Conservation (phyloP, 2,797 vertebrate genomes). For the Acrocephalus scirpaceus region DNA sequence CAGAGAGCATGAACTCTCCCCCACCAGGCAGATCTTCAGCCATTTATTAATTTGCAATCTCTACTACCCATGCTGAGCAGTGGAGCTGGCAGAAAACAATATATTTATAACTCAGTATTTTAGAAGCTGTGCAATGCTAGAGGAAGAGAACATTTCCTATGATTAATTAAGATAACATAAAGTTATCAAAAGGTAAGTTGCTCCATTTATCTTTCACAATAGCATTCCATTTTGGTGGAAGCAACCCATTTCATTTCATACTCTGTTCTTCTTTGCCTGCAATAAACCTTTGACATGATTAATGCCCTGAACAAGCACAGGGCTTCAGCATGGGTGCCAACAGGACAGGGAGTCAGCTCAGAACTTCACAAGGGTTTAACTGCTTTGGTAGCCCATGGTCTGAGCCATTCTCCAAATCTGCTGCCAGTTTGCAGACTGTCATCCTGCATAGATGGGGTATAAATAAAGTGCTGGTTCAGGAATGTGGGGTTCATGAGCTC, state of each 20-base stretch:
- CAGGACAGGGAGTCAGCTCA: not conserved
- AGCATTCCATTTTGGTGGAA: not conserved
- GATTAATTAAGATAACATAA: conserved; percentile 25
- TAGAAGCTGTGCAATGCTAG: not conserved
- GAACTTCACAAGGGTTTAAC: not conserved
- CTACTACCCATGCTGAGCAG: not conserved
- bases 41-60: conserved; percentile 9
- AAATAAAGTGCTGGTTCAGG: not conserved
- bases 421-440: not conserved
- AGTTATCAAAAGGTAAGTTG: not conserved
- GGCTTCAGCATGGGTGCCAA: not conserved
- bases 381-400: not conserved
- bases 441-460: not conserved
- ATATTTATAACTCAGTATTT: conserved; percentile 24
- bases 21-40: not conserved
- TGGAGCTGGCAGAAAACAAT: not conserved
- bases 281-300: conserved; percentile 9
- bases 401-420: not conserved
- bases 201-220: conserved; percentile 11
- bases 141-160: not conserved
- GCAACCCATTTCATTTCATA: not conserved
- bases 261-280: not conserved
- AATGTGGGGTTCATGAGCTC: not conserved
- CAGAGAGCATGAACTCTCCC: not conserved
- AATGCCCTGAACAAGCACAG: not conserved